These are phyloP conservation scores for Eulacestoma nigropectus DNA, from an alignment of 2,113 vertebrate genomes.

Conservation along the genomic window DNA sequence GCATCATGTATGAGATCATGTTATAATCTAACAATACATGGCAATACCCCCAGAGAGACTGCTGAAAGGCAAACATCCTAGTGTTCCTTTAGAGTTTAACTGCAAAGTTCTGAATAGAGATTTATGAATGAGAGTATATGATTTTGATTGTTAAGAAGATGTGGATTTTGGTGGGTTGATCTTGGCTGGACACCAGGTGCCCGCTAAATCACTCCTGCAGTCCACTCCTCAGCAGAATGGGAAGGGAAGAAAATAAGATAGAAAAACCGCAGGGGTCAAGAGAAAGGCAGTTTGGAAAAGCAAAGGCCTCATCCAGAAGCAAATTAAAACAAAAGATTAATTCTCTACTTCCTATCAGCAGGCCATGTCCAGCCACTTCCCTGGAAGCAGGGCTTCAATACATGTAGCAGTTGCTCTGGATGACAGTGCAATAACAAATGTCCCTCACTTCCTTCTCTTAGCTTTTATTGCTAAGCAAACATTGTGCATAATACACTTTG, in stretches of 20 bases:
- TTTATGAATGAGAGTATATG: background rate
- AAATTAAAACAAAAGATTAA: background rate
- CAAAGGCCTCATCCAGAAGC: background rate
- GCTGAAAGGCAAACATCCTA: background rate
- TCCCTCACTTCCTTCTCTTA: background rate
- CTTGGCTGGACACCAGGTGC: background rate
- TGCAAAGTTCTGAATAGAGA: background rate
- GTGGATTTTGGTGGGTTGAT: background rate
- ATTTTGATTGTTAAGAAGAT: background rate
- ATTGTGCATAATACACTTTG: background rate
- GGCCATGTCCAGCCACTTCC: background rate
- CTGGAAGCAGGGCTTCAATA: background rate
- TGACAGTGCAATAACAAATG: background rate
- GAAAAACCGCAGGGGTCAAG: background rate
- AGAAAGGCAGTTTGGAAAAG: background rate
- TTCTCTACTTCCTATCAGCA: background rate
- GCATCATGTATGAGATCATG: background rate
- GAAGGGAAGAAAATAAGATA: background rate
- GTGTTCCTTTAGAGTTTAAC: background rate
- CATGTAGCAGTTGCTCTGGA: fast-evolving
- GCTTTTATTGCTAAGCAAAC: background rate
- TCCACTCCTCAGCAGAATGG: fast-evolving
- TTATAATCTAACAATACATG: background rate
- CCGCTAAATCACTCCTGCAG: fast-evolving
- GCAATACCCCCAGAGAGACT: background rate